Percentiles rank a stretch among this genome's conserved stretches.
Evolutionary conservation across 92 coral and sea anemone species (phyloP).

Genomic region (Actinernus sp.): DNA sequence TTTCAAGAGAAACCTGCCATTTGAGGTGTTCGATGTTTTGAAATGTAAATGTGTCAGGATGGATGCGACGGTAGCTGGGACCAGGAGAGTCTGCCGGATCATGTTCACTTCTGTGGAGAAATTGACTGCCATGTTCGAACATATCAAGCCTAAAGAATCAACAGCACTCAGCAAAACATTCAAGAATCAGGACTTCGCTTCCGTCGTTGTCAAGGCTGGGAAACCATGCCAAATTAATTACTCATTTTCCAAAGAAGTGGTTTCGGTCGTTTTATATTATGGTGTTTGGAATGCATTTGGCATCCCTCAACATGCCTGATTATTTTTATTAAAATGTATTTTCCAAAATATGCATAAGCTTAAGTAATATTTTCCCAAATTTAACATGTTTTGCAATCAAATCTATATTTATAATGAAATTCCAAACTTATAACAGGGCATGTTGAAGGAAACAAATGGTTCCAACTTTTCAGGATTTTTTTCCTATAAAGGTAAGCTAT

Average conservation of each 20-base stretch:
- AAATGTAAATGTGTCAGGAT: slow-evolving; percentile 1
- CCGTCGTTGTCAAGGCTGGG: slow-evolving; percentile 6
- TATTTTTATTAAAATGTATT: not conserved
- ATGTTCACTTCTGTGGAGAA: slow-evolving; percentile 23
- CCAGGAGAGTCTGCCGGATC: slow-evolving; percentile 8
- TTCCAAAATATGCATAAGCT: not conserved
- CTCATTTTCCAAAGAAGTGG: slow-evolving; percentile 14
- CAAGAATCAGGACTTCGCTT: slow-evolving; percentile 16
- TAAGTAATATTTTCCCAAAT: slow-evolving; percentile 4
- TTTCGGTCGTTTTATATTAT: slow-evolving; percentile 12
- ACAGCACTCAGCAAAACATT: slow-evolving; percentile 3
- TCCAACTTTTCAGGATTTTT: no score
- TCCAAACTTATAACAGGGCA: no score
- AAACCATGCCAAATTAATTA: slow-evolving; percentile 5
- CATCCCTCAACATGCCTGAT: slow-evolving; percentile 36
- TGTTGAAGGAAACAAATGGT: no score
- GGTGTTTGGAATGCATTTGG: slow-evolving; percentile 39
- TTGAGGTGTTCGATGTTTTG: slow-evolving; percentile 34
- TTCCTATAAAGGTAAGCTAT: no score
- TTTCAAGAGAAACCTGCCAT: slow-evolving; percentile 27
- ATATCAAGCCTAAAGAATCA: not conserved
- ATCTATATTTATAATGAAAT: no score
- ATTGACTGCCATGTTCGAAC: not conserved
- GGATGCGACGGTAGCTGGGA: not conserved
- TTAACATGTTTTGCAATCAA: no score